Evolutionary conservation across 2,797 vertebrate species (phyloP), one percentile per base, ranked within the genome.

Genomic region (Chloroceryle inda): DNA sequence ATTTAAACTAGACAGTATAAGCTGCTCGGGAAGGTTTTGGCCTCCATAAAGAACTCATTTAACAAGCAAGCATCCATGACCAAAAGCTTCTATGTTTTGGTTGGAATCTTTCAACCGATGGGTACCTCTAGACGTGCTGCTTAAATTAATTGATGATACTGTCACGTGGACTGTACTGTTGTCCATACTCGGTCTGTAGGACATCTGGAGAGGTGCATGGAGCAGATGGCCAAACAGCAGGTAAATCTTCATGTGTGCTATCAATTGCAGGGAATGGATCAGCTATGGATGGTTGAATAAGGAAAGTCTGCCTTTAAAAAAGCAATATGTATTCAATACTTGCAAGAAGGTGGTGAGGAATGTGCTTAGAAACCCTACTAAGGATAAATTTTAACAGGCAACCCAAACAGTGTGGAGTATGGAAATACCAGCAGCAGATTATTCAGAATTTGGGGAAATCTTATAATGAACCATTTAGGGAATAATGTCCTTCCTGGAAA

Each of bases 1-100:
- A 95, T 97, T 95, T 97, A 92, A 89, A 71, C 37, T 83, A 93
- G 92, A 83, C 2, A 0, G 12, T 31, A 13, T 94, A 97, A 97
- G 87, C 92, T 71, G 47, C 67, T 95, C 0, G 0, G 85, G 59
- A 75, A 80, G 88, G 26, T 92, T 88, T 87, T 88, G 67, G 52
- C 27, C 29, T 92, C 44, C 19, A 10, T 80, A 31, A 90, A 62
- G 71, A 64, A 21, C 73, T 73, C 13, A 4, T 62, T 69, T 81
- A 47, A 79, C 89, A 94, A 91, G 35, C 33, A 62, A 38, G 23
- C 27, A 56, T 92, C 62, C 3, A 0, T 72, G 29, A 73, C 35
- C 19, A 62, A 88, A 89, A 52, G 49, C 13, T 64, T 56, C 5
- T 4, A 10, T 78, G 29, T 68, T 84, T 61, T 74, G 2, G 23